These are phyloP conservation scores for Valencia hispanica DNA, from an alignment of 2,797 vertebrate genomes.

Conservation along the genomic window DNA sequence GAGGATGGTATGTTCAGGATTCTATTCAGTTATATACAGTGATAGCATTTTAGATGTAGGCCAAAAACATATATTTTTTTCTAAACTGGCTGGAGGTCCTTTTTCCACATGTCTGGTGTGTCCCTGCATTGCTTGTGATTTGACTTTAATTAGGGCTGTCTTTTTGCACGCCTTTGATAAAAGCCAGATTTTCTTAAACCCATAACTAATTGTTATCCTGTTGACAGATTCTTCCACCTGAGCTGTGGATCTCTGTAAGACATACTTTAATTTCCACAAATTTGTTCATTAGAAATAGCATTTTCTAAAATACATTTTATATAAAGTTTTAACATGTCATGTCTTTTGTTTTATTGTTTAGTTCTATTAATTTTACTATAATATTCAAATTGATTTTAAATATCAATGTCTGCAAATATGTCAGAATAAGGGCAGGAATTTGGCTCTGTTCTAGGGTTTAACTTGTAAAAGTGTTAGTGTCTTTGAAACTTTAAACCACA, in stretches of 20 bases:
- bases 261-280: background rate
- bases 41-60: background rate
- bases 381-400: background rate
- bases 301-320: too few species aligned
- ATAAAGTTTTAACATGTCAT: background rate
- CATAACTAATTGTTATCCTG: background rate
- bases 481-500: background rate
- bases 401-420: background rate
- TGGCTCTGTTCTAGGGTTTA: background rate
- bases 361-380: background rate
- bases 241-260: background rate
- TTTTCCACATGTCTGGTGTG: too few species aligned
- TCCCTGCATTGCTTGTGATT: background rate
- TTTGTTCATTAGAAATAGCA: background rate
- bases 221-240: background rate
- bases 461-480: background rate
- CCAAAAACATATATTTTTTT: too few species aligned
- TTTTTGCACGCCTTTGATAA: background rate
- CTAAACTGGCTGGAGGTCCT: too few species aligned
- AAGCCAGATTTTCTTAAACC: background rate
- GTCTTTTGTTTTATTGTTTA: background rate
- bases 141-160: background rate
- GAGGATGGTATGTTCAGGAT: background rate
- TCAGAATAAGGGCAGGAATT: background rate
- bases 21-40: background rate